These are phyloP conservation scores for Leucophora obtusa DNA, from an alignment of 2,888 invertebrate genomes.

Conservation along the genomic window DNA sequence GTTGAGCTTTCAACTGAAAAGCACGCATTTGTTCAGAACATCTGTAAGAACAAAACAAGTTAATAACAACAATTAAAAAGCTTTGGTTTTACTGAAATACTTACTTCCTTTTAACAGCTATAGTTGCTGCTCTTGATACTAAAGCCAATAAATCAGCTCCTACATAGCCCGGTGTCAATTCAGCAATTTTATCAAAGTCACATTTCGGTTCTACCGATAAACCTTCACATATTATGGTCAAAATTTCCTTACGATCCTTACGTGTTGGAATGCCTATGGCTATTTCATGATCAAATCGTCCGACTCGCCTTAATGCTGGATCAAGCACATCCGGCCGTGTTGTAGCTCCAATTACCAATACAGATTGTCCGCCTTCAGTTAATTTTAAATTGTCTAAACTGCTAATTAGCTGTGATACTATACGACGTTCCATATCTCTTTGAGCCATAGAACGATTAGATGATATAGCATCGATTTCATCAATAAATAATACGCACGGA, in stretches of 20 bases:
- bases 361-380: conserved; percentile 75
- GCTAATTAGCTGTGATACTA: conserved; percentile 94
- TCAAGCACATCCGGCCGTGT: conserved; percentile 95
- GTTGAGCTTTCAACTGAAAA: conserved; percentile 71
- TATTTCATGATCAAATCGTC: conserved; percentile 96
- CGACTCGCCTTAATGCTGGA: conserved; percentile 93
- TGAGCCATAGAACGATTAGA: conserved; percentile 93
- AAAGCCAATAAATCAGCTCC: conserved; percentile 95
- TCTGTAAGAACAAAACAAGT: conserved; percentile 58
- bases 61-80: too few species aligned
- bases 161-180: conserved; percentile 95
- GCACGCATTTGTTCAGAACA: conserved; percentile 74
- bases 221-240: conserved; percentile 85
- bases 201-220: conserved; percentile 85
- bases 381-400: conserved; percentile 87
- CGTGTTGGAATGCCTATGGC: conserved; percentile 95
- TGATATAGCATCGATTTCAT: conserved; percentile 98
- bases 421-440: conserved; percentile 96
- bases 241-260: conserved; percentile 88
- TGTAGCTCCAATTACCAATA: conserved; percentile 95
- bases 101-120: conserved; percentile 86
- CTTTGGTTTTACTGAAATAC: conserved; percentile 23
- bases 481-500: conserved; percentile 94
- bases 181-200: conserved; percentile 86
- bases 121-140: conserved; percentile 91